phyloP scores from a whole-genome alignment of 2,888 invertebrate genomes.

The Dasypogon diadema region DNA sequence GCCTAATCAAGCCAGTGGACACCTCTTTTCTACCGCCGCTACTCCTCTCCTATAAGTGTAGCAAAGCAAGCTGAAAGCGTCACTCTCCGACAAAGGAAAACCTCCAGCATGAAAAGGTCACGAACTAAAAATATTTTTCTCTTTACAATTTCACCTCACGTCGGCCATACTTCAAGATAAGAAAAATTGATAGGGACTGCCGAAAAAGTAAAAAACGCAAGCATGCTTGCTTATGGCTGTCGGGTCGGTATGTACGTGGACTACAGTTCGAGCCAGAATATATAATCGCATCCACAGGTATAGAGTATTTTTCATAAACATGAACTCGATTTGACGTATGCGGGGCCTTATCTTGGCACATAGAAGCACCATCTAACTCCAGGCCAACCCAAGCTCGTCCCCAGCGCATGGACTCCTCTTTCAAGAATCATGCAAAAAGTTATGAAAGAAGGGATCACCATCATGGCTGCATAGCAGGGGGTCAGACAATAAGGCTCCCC shows the following conservation, averaged over 20 bases:
- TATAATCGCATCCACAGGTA: conserved; percentile 4
- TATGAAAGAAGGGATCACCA: conserved; percentile 25
- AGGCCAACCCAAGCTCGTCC: conserved; percentile 48
- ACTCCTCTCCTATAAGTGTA: background rate
- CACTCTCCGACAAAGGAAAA: background rate
- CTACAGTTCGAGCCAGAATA: background rate
- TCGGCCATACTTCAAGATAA: conserved; percentile 49
- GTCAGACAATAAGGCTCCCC: conserved; percentile 49
- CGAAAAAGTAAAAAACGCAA: conserved; percentile 34
- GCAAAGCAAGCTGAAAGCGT: conserved; percentile 1
- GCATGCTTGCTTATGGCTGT: conserved; percentile 8
- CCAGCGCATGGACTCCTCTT: conserved; percentile 48
- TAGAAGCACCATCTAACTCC: conserved; percentile 41
- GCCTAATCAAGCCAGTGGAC: background rate
- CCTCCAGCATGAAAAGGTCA: conserved; percentile 18
- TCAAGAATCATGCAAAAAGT: conserved; percentile 49
- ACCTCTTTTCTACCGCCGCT: background rate
- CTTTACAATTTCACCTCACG: conserved; percentile 34
- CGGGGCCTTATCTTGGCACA: conserved; percentile 34
- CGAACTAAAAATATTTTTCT: conserved; percentile 28
- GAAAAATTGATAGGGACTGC: conserved; percentile 42
- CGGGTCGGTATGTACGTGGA: background rate
- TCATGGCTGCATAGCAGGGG: conserved; percentile 47
- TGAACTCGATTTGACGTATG: conserved; percentile 30
- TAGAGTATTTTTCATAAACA: conserved; percentile 14